Percentiles rank a stretch among this genome's conserved stretches.
Evolutionary conservation across 2,113 vertebrate genomes (phyloP).

Genomic region (Pipa parva): DNA sequence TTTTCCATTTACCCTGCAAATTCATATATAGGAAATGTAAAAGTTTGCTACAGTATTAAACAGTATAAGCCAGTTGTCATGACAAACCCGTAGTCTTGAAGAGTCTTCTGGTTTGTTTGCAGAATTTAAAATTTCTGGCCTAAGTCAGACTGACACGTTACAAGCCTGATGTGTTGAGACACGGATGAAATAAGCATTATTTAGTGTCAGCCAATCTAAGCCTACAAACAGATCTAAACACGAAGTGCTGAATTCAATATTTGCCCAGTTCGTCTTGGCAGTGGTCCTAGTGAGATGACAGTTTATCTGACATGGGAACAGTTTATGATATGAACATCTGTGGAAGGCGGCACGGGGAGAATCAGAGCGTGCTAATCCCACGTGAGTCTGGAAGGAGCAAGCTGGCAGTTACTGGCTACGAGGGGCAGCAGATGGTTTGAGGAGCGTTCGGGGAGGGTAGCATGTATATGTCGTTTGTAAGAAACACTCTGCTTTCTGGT

Average conservation of each 20-base stretch:
- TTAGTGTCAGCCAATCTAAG: background rate
- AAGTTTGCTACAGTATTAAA: too few species aligned
- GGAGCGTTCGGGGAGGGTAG: background rate
- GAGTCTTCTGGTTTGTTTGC: too few species aligned
- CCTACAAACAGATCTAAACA: background rate
- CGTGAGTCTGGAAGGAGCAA: conserved; percentile 18
- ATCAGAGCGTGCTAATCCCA: conserved; percentile 10
- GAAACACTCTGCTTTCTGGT: background rate
- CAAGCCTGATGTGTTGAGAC: background rate
- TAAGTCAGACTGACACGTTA: background rate
- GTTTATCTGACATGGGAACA: conserved; percentile 26
- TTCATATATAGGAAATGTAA: too few species aligned
- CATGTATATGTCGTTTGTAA: background rate
- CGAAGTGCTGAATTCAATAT: background rate
- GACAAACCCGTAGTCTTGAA: too few species aligned
- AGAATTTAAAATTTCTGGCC: too few species aligned
- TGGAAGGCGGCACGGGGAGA: conserved; percentile 23
- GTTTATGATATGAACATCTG: conserved; percentile 25
- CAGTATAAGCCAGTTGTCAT: too few species aligned
- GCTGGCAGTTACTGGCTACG: background rate
- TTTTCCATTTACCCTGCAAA: too few species aligned
- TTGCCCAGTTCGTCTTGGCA: conserved; percentile 16
- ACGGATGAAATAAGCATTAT: background rate
- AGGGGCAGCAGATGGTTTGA: conserved; percentile 21
- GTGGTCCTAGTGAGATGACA: conserved; percentile 23